Evolutionary conservation across 2,797 vertebrate genomes (phyloP).

Genomic region (Epinephelus coioides): DNA sequence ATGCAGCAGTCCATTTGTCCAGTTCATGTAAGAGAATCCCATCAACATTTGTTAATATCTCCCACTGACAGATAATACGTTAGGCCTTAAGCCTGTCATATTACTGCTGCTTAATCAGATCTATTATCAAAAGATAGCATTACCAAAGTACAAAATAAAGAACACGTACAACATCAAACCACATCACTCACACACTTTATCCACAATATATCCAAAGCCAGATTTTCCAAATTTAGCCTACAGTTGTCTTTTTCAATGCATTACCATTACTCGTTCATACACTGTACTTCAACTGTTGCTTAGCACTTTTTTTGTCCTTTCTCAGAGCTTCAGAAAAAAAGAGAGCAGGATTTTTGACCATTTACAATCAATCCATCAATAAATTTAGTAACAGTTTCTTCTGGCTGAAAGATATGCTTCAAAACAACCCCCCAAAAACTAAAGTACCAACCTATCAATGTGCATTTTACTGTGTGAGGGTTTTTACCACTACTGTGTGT

Average conservation of each 20-base stretch:
- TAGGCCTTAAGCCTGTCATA: too few relatives aligned
- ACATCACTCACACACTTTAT: too few relatives aligned
- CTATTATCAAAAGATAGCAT: background rate
- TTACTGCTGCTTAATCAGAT: too few relatives aligned
- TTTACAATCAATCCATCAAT: background rate
- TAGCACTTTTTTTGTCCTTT: background rate
- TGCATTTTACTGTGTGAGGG: background rate
- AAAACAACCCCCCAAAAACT: background rate
- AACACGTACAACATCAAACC: background rate
- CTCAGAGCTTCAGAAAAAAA: slow-evolving; percentile 33
- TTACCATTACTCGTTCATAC: background rate
- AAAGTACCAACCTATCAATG: background rate
- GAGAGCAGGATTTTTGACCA: background rate
- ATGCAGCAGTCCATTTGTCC: too few relatives aligned
- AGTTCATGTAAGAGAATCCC: too few relatives aligned
- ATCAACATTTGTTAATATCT: too few relatives aligned
- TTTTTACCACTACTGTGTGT: background rate
- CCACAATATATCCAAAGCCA: background rate
- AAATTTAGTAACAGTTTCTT: background rate
- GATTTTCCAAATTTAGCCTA: background rate
- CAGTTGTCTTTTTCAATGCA: background rate
- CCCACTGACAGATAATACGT: too few relatives aligned
- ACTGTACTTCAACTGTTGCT: background rate
- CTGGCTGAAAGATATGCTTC: background rate
- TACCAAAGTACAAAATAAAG: background rate